Evolutionary conservation across 2,113 vertebrate genomes (phyloP).

Genomic region (Grantiella picta): DNA sequence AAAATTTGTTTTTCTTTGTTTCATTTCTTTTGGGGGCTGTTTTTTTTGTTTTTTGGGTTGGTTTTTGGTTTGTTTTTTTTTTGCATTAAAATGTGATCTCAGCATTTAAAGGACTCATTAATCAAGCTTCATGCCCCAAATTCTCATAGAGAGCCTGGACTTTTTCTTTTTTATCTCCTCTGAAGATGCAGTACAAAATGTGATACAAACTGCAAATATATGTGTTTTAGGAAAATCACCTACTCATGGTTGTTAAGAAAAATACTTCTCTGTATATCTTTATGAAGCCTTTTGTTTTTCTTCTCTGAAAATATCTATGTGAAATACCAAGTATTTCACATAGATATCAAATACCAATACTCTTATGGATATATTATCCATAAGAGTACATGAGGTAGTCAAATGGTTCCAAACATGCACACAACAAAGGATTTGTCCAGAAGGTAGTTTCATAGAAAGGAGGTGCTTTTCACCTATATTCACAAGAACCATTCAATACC

Average conservation of each 20-base stretch:
- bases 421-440: not conserved
- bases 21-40: not conserved
- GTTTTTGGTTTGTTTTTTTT: not conserved
- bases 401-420: not conserved
- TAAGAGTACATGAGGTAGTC: not conserved
- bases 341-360: no score
- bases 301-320: not conserved
- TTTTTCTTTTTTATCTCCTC: not conserved
- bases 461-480: not conserved
- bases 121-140: not conserved
- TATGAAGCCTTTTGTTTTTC: not conserved
- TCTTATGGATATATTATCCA: rapidly evolving
- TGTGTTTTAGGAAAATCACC: not conserved
- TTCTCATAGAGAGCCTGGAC: not conserved
- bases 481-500: not conserved
- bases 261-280: not conserved
- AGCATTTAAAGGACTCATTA: not conserved
- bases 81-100: not conserved
- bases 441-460: not conserved
- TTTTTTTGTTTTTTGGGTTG: not conserved
- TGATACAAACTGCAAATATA: not conserved
- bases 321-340: not conserved
- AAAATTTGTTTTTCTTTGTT: not conserved
- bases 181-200: not conserved
- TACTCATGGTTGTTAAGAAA: not conserved